Percentiles rank a stretch among this genome's conserved stretches.
These are phyloP conservation scores for Ranitomeya variabilis DNA, from an alignment of 2,113 vertebrate species.

Conservation along the genomic window DNA sequence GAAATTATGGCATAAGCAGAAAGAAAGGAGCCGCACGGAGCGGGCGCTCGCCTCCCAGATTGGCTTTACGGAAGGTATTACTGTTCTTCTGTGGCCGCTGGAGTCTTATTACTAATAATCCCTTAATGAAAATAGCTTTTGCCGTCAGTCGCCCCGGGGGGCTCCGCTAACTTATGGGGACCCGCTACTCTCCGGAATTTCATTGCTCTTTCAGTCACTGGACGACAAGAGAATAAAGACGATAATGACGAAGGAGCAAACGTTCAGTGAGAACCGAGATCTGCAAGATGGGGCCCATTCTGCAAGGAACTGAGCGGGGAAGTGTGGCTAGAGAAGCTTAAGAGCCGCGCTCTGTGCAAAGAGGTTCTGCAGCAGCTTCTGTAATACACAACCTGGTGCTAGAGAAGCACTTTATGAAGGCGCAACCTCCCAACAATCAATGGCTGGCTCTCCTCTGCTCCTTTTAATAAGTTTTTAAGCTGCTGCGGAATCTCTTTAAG, in stretches of 20 bases:
- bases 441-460: not conserved
- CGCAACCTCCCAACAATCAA: not conserved
- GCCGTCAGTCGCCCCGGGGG: not conserved
- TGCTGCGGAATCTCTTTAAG: not conserved
- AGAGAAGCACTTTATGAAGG: not conserved
- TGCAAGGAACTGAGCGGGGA: not conserved
- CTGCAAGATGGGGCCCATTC: not conserved
- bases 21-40: constrained; percentile 21
- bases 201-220: constrained; percentile 1
- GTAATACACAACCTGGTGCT: not conserved
- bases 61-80: constrained; percentile 46
- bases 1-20: constrained; percentile 25
- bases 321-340: not conserved
- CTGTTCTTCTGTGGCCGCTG: not conserved
- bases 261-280: not conserved
- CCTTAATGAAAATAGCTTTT: constrained; percentile 46
- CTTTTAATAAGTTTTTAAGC: not conserved
- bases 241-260: constrained; percentile 6
- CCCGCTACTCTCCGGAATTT: not conserved
- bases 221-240: not conserved
- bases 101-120: constrained; percentile 48
- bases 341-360: not conserved
- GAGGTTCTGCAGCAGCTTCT: not conserved
- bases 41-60: constrained; percentile 17
- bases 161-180: not conserved